These are phyloP conservation scores for Nibea albiflora DNA, from an alignment of 2,113 vertebrate genomes.

Conservation along the genomic window DNA sequence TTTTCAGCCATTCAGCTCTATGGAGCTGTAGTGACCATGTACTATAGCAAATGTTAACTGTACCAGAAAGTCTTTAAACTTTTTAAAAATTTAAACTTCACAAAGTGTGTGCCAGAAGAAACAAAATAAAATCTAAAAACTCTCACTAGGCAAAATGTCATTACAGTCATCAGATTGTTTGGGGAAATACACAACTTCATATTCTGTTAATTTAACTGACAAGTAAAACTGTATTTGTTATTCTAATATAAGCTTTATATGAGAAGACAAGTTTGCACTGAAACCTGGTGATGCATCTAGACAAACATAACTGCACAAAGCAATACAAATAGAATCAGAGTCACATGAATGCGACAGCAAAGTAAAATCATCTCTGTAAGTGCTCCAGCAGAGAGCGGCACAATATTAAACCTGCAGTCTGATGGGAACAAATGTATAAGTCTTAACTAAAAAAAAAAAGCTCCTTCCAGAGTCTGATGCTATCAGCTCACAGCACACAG, in stretches of 20 bases:
- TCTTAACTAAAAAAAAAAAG: constrained; percentile 11
- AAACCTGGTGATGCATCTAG: not conserved
- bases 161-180: not conserved
- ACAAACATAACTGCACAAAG: constrained; percentile 7
- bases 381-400: not conserved
- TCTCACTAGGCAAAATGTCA: not conserved
- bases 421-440: constrained; percentile 18
- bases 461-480: constrained; percentile 28
- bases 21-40: too few species aligned
- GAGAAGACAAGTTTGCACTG: not conserved
- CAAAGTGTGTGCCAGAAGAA: not conserved
- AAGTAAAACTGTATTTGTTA: not conserved
- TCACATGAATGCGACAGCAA: constrained; percentile 4
- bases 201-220: not conserved
- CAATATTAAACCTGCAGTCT: constrained; percentile 36
- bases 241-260: not conserved
- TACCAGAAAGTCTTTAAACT: not conserved
- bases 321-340: constrained; percentile 37
- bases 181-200: not conserved
- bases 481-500: constrained; percentile 25
- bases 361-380: constrained; percentile 9
- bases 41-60: too few species aligned
- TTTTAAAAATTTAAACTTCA: not conserved
- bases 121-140: not conserved
- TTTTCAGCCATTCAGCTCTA: too few species aligned